Percentiles rank a stretch among this genome's conserved stretches.
Conservation (phyloP, 2,888 invertebrate genomes). For the Pyrrhosoma nymphula region DNA sequence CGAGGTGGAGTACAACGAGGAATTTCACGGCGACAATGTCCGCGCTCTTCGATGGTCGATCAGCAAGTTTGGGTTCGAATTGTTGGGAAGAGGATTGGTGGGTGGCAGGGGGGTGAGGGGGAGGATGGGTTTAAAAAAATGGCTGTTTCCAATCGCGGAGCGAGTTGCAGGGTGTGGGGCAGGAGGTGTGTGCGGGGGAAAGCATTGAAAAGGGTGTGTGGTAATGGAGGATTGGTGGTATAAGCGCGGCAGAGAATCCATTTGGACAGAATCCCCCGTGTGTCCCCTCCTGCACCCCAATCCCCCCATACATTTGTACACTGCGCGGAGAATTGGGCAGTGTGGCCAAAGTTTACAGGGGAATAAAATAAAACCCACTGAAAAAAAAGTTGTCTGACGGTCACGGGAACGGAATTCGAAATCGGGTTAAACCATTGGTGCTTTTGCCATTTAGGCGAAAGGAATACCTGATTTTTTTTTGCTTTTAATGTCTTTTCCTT, state of each 20-base stretch:
- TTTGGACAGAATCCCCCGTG: background rate
- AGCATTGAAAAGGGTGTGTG: background rate
- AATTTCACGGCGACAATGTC: slow-evolving; percentile 4
- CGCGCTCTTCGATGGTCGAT: background rate
- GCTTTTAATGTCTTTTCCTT: too few species aligned
- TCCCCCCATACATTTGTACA: background rate
- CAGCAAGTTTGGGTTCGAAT: background rate
- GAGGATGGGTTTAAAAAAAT: background rate
- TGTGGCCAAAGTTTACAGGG: background rate
- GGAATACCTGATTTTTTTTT: background rate
- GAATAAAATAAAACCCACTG: background rate
- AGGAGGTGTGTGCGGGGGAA: background rate
- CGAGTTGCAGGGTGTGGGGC: background rate
- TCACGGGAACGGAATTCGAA: background rate
- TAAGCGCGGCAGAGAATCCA: background rate
- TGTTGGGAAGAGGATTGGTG: too few species aligned
- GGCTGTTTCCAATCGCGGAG: background rate
- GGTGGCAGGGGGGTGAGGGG: background rate
- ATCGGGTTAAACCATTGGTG: background rate
- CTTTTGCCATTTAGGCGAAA: background rate
- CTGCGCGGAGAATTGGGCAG: background rate
- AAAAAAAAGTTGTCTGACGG: background rate
- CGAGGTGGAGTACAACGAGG: background rate
- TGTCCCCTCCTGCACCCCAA: too few species aligned
- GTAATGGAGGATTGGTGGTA: background rate